phyloP scores from a whole-genome alignment of 2,888 invertebrate genomes.

The Amaurobius ferox region DNA sequence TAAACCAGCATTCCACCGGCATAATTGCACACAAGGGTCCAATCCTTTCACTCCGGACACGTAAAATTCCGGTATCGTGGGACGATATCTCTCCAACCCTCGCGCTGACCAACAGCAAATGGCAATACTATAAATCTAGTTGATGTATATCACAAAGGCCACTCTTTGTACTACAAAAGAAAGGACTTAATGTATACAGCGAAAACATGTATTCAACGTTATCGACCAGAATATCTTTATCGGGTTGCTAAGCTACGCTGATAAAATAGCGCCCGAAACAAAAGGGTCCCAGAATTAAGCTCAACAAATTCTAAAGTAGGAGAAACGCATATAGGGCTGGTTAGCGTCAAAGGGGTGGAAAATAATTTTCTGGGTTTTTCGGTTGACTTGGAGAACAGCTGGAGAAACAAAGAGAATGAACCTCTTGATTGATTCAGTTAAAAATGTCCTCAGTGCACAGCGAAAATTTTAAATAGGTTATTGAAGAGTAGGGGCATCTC shows the following conservation, averaged over 20 bases:
- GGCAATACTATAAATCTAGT: not conserved
- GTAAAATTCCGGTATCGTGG: not conserved
- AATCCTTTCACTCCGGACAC: not conserved
- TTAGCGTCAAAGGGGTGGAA: not conserved
- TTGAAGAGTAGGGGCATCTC: too few species aligned
- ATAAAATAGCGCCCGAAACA: not conserved
- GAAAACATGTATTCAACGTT: slow-evolving; percentile 9
- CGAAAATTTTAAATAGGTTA: too few species aligned
- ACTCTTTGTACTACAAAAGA: not conserved
- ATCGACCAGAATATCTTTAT: slow-evolving; percentile 18
- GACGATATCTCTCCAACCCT: not conserved
- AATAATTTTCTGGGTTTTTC: not conserved
- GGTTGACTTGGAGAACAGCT: too few species aligned
- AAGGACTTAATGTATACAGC: not conserved
- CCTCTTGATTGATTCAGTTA: too few species aligned
- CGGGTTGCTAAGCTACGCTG: slow-evolving; percentile 16
- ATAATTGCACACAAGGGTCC: not conserved
- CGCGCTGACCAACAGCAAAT: not conserved
- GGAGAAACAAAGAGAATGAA: too few species aligned
- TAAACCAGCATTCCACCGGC: too few species aligned
- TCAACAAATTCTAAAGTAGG: not conserved
- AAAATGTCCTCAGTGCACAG: too few species aligned
- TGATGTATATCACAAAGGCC: slow-evolving; percentile 4
- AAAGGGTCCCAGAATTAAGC: not conserved
- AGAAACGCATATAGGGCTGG: not conserved